Conservation (phyloP, 2,113 vertebrate genomes). For the Pan paniscus region DNA sequence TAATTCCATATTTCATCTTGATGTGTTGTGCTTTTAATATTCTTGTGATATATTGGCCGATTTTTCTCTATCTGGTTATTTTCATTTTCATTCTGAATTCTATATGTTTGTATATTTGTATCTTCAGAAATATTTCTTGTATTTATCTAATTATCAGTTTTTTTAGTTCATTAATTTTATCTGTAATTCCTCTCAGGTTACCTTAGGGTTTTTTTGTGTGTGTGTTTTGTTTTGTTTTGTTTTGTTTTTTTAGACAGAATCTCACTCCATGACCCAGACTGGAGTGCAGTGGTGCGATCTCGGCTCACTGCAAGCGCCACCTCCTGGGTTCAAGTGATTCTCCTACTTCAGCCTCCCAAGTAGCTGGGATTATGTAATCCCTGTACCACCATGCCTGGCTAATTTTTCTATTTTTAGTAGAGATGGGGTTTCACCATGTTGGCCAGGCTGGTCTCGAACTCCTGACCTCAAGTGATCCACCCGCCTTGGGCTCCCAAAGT, state of each 20-base stretch:
- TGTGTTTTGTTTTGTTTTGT: neutral
- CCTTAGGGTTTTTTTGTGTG: neutral
- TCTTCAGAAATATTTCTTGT: neutral
- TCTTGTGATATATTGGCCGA: neutral
- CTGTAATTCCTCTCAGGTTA: neutral
- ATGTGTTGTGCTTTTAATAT: neutral
- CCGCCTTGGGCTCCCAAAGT: neutral
- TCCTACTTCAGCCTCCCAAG: neutral
- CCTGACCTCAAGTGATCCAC: neutral
- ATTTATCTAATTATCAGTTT: neutral
- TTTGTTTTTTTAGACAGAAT: neutral
- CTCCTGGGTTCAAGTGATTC: neutral
- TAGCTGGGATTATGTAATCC: neutral
- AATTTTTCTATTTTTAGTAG: neutral
- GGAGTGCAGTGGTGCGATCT: neutral
- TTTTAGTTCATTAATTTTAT: neutral
- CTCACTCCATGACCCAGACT: neutral
- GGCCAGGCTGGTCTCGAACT: neutral
- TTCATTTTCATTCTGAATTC: neutral
- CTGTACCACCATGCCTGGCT: neutral
- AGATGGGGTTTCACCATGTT: neutral
- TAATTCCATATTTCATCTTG: neutral
- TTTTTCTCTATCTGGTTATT: conserved; percentile 5
- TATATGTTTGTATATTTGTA: neutral
- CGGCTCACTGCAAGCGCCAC: neutral